These are phyloP conservation scores for Heliconius nattereri DNA, from an alignment of 1,140 invertebrate species.

Conservation along the genomic window DNA sequence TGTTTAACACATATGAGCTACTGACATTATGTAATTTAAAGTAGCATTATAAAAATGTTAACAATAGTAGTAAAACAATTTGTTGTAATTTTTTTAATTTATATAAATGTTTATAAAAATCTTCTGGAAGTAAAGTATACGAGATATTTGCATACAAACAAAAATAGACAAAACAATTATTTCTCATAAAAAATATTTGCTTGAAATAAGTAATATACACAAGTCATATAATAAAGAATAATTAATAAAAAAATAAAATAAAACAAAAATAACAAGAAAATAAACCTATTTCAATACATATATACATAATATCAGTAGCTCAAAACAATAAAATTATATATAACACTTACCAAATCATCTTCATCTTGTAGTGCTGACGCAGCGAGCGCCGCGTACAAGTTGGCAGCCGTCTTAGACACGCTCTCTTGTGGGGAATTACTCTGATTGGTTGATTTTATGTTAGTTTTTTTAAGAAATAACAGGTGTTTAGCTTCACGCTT, in stretches of 20 bases:
- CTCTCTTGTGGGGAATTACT: conserved; percentile 64
- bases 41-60: not conserved
- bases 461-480: not conserved
- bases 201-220: no score
- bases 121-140: no score
- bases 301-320: conserved; percentile 32
- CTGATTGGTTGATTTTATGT: conserved; percentile 36
- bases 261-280: not conserved
- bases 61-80: no score
- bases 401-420: conserved; percentile 79
- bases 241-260: not conserved
- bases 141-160: no score
- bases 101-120: no score
- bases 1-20: conserved; percentile 13
- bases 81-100: no score
- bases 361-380: conserved; percentile 78
- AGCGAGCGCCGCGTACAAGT: conserved; percentile 77
- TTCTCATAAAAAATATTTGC: no score
- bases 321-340: not conserved
- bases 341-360: conserved; percentile 72
- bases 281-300: not conserved
- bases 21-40: conserved; percentile 21
- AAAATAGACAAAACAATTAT: no score
- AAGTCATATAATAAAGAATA: not conserved
- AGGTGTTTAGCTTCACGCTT: not conserved